A percentile compares a stretch with the other conserved stretches of the same genome.
Evolutionary conservation across 2,888 invertebrate genomes (phyloP).

Genomic region (Dastarcus helophoroides): DNA sequence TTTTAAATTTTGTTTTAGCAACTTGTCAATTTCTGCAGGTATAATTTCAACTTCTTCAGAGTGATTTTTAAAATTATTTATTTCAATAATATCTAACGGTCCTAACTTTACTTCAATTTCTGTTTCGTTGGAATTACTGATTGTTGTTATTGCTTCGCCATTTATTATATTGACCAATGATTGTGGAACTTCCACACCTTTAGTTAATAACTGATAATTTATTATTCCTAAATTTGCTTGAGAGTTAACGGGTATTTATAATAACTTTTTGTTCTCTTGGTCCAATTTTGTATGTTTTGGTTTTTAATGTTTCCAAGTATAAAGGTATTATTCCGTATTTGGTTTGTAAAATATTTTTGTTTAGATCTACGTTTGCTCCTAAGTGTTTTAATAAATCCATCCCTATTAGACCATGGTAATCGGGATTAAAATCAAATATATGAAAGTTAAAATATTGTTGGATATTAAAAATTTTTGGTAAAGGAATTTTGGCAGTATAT

Average conservation of each 20-base stretch:
- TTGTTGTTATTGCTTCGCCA: conserved; percentile 2
- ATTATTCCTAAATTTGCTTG: too few relatives aligned
- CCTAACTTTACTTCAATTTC: conserved; percentile 4
- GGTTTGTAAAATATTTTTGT: conserved; percentile 3
- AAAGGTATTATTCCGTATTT: too few relatives aligned
- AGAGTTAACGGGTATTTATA: too few relatives aligned
- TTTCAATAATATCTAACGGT: conserved; percentile 7
- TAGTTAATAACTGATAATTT: too few relatives aligned
- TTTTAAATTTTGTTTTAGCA: not conserved
- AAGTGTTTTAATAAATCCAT: conserved; percentile 8
- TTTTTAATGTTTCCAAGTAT: too few relatives aligned
- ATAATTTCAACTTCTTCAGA: conserved; percentile 5
- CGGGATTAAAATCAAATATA: conserved; percentile 5
- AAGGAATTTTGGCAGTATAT: conserved; percentile 4
- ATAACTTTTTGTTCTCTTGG: too few relatives aligned
- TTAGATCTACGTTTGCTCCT: conserved; percentile 7
- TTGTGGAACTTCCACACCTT: conserved; percentile 5
- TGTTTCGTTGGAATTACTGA: too few relatives aligned
- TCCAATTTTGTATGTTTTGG: too few relatives aligned
- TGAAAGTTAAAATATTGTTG: conserved; percentile 6
- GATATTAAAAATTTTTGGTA: conserved; percentile 6
- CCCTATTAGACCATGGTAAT: conserved; percentile 7
- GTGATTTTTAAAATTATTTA: conserved; percentile 3
- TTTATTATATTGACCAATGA: conserved; percentile 8
- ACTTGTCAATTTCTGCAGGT: not conserved